These are phyloP conservation scores for Drosophila subobscura DNA, from an alignment of 1,140 invertebrate species.

Conservation along the genomic window DNA sequence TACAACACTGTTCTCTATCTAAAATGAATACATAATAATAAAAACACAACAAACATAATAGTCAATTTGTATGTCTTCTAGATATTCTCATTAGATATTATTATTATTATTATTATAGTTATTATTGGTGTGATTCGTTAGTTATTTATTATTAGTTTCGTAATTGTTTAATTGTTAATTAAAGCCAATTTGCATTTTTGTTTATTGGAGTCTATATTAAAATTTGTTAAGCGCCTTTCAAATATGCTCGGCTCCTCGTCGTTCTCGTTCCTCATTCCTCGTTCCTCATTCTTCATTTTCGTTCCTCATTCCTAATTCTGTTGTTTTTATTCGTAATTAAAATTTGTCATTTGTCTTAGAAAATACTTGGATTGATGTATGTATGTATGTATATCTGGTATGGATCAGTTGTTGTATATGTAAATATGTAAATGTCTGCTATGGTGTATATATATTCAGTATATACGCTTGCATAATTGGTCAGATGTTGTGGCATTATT, in stretches of 20 bases:
- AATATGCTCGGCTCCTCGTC: conserved; percentile 1
- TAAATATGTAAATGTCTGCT: conserved; percentile 9
- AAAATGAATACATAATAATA: conserved; percentile 16
- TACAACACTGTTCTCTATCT: conserved; percentile 39
- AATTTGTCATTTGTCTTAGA: conserved; percentile 61
- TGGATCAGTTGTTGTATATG: conserved; percentile 37
- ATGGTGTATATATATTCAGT: conserved; percentile 5
- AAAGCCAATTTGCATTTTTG: conserved; percentile 64
- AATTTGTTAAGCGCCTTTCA: conserved; percentile 48
- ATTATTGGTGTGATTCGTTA: conserved; percentile 31
- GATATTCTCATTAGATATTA: conserved; percentile 22
- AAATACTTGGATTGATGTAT: conserved; percentile 44
- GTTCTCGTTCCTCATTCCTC: neutral
- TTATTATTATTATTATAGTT: conserved; percentile 20
- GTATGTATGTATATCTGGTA: conserved; percentile 42
- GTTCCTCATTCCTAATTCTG: conserved; percentile 17
- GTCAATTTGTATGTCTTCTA: conserved; percentile 7
- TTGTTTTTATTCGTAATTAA: conserved; percentile 48
- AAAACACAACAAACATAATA: conserved; percentile 1
- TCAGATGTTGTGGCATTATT: conserved; percentile 55
- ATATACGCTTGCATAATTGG: conserved; percentile 35
- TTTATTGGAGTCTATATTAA: conserved; percentile 41
- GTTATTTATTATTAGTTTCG: conserved; percentile 16
- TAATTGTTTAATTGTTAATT: conserved; percentile 34
- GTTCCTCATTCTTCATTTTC: conserved; percentile 5